Base-by-base conservation (phyloP, 2,797 vertebrate species). In the Diceros bicornis region DNA sequence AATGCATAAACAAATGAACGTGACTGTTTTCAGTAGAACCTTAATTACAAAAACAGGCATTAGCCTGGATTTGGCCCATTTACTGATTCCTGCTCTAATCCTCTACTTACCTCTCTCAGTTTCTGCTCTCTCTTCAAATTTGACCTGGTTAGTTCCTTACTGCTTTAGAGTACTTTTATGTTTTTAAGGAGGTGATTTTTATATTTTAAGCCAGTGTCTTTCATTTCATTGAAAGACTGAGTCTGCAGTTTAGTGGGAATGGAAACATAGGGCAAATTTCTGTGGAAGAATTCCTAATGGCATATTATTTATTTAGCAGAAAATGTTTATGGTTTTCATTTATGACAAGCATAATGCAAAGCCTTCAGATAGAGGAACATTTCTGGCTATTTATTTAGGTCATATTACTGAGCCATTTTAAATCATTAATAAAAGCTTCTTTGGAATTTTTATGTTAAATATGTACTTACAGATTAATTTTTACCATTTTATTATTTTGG, bases 171-270 rank as follows among this genome's bases (percentile, higher is more conserved):
- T 34, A 50, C 37, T 81, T 83, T 61, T 37, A 52, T 29, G 29
- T 47, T 96, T 92, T 86, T 68, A 59, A 82, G 50, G 21, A 74
- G 50, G n/a, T 89, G 20, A 17, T 50, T 92, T 88, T 89, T 93
- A 27, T 75, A 83, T 68, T 83, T 94, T 83, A 79, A 71, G 55
- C 64, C 29, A 89, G 18, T 84, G 4, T 62, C 21, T 64, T 84
- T 96, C 34, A 78, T 84, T 93, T 93, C 52, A 34, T 71, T 50
- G 7, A 34, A 83, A 71, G 44, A 71, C 0, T 44, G 62, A 57
- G 16, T 68, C 55, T 77, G 27, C 17, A 62, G 6, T 55, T 64
- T 57, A 66, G 32, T 68, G 5, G n/a, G 77, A 91, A 41, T 71
- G 62, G 59, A 90, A 91, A 66, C 50, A 37, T 57, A 14, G 25